Evolutionary conservation across 2,113 vertebrate genomes (phyloP).

Genomic region (Gallinago undulata): DNA sequence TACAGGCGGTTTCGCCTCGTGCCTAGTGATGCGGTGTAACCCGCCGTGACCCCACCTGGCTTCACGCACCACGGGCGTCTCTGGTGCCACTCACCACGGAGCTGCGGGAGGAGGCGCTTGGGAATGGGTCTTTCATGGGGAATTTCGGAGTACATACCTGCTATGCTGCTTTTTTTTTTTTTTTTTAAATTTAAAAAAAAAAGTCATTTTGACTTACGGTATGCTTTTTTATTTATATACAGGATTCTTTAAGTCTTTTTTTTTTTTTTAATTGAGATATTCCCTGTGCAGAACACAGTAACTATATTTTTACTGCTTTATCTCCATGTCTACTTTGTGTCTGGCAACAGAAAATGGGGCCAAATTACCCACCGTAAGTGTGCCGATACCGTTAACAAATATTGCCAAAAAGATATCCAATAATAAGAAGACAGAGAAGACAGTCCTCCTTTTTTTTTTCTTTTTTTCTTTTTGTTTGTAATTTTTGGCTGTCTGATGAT

Average conservation of each 20-base stretch:
- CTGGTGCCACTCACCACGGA: conserved; percentile 18
- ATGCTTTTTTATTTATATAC: not conserved
- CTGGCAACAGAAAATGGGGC: not conserved
- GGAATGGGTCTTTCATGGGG: not conserved
- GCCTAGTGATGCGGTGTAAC: conserved; percentile 42
- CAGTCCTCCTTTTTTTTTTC: too few species aligned
- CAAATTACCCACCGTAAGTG: not conserved
- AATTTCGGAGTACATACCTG: not conserved
- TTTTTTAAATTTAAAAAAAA: too few species aligned
- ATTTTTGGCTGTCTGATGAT: not conserved
- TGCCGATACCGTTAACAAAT: not conserved
- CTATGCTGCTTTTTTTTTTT: not conserved
- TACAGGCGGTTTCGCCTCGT: conserved; percentile 54
- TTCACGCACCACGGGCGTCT: not conserved
- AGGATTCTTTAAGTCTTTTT: not conserved
- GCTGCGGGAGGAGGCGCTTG: not conserved
- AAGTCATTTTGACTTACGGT: not conserved
- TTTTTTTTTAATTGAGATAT: conserved; percentile 25
- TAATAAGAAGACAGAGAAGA: not conserved
- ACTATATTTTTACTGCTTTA: not conserved
- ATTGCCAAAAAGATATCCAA: not conserved
- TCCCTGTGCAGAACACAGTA: not conserved
- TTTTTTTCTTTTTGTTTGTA: not conserved
- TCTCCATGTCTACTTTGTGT: conserved; percentile 1
- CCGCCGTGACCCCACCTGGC: not conserved